Evolutionary conservation across 2,888 invertebrate genomes (phyloP), one percentile per base, ranked within the genome.

Genomic region (Eudasyphora cyanicolor): DNA sequence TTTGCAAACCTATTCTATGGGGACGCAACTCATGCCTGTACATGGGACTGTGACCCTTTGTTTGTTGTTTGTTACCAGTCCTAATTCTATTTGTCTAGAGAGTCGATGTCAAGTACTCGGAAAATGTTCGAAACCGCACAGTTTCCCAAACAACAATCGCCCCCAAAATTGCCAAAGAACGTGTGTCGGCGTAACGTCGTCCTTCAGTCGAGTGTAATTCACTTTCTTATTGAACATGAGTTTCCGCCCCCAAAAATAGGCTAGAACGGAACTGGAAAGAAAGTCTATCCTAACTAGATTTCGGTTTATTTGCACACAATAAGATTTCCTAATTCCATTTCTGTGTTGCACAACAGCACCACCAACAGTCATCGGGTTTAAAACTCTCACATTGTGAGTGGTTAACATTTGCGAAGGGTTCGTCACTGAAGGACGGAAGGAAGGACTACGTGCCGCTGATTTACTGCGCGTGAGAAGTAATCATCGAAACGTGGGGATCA

Each of bases 251-350:
- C 45, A 49, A 10, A n/a, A n/a, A n/a, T n/a, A n/a, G n/a, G n/a
- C n/a, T n/a, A n/a, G n/a, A 8, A 5, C 54, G 57, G 57, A 19
- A 67, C 19, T 32, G 29, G 38, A 29, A 67, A 29, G 21, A 76
- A 76, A 87, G 86, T 86, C 85, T 87, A 85, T 88, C 89, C 88
- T 89, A 90, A 90, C 89, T 89, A 88, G 89, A 89, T 90, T 90
- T 84, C 88, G 87, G 87, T 85, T 87, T 88, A 87, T 89, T 89
- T 89, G 86, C 82, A 57, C 82, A 57, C 62, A 87, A 83, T 75
- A 87, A 86, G 88, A 90, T 90, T 90, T 90, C 89, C 90, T 90
- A 89, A 90, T 90, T 89, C 87, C 86, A 90, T 90, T 90, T 89
- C 70, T 75, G 67, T 67, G 60, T 62, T 19, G 29, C 19, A 51